Evolutionary conservation across 1,140 invertebrate genomes (phyloP).

Genomic region (Agrypnia vestita): DNA sequence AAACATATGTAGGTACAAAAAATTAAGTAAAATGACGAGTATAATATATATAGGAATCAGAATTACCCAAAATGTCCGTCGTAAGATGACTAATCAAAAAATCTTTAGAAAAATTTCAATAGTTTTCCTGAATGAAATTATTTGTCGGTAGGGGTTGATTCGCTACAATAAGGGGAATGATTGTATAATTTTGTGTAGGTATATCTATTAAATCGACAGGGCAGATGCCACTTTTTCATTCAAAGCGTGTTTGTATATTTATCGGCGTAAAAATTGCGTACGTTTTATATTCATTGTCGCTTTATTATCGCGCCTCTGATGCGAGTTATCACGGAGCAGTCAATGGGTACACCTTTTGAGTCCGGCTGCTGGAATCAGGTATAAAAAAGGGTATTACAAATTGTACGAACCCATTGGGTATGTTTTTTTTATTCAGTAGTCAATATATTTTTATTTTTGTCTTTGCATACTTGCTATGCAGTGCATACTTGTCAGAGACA

Average conservation of each 20-base stretch:
- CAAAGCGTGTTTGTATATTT: not conserved
- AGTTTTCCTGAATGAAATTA: constrained; percentile 20
- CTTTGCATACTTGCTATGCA: too few species aligned
- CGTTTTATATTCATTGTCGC: constrained; percentile 12
- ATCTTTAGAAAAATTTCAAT: not conserved
- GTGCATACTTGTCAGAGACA: too few species aligned
- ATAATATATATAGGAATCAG: not conserved
- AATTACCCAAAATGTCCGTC: not conserved
- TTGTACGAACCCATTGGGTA: too few species aligned
- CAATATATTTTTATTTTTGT: too few species aligned
- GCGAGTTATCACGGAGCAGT: not conserved
- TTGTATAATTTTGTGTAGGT: not conserved
- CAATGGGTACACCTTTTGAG: not conserved
- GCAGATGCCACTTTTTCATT: constrained; percentile 26
- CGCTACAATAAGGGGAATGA: constrained; percentile 12
- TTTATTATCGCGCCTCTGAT: constrained; percentile 19
- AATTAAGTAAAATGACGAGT: too few species aligned
- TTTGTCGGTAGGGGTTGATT: constrained; percentile 23
- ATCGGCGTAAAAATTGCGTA: not conserved
- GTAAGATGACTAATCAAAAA: constrained; percentile 28
- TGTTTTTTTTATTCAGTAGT: too few species aligned
- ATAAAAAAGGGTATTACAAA: not conserved
- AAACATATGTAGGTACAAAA: too few species aligned
- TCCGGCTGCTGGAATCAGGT: not conserved
- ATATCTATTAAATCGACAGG: not conserved